phyloP scores from a whole-genome alignment of 2,113 vertebrate genomes.

The Istiophorus platypterus region DNA sequence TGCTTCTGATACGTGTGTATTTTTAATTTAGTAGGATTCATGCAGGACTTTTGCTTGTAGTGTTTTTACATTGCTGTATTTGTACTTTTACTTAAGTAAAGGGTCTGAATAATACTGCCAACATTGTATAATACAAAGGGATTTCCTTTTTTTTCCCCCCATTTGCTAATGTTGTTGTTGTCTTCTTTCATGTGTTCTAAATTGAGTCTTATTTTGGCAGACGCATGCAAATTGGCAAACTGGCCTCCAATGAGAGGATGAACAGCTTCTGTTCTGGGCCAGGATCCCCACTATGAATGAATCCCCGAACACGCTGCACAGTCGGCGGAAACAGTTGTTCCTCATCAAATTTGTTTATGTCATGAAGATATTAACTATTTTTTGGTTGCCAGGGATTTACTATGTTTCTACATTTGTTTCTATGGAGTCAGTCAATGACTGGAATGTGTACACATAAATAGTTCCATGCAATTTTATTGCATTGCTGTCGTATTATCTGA shows the following conservation, averaged over 20 bases:
- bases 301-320: constrained; percentile 20
- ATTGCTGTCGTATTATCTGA: too few relatives aligned
- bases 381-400: constrained; percentile 36
- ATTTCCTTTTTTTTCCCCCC: constrained; percentile 12
- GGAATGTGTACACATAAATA: neutral
- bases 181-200: constrained; percentile 33
- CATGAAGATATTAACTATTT: neutral
- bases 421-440: constrained; percentile 4
- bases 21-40: too few relatives aligned
- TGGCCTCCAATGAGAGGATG: constrained; percentile 7
- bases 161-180: constrained; percentile 16
- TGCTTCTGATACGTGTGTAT: too few relatives aligned
- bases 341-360: constrained; percentile 40
- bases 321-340: constrained; percentile 61
- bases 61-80: too few relatives aligned
- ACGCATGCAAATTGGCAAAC: constrained; percentile 24
- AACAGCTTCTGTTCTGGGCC: constrained; percentile 11
- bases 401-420: constrained; percentile 36
- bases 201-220: constrained; percentile 24
- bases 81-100: too few relatives aligned
- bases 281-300: constrained; percentile 18
- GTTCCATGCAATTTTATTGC: too few relatives aligned
- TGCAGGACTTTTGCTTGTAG: too few relatives aligned
- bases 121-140: constrained; percentile 8
- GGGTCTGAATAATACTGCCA: too few relatives aligned